These are phyloP conservation scores for Ashinkailepas kermadecensis DNA, from an alignment of 2,888 invertebrate genomes.

Conservation along the genomic window DNA sequence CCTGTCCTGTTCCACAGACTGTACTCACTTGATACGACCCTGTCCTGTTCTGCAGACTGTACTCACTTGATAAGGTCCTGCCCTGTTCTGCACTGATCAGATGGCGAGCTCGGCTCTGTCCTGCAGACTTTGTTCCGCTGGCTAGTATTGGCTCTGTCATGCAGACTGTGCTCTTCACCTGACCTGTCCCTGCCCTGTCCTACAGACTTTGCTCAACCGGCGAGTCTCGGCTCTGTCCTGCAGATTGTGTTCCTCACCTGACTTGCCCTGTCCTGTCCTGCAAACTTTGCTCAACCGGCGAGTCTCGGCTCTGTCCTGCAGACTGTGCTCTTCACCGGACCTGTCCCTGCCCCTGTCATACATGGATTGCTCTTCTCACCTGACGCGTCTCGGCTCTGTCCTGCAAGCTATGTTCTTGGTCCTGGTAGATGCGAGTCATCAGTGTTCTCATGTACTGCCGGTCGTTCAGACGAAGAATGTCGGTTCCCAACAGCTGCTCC, in stretches of 20 bases:
- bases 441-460: constrained; percentile 58
- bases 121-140: background rate
- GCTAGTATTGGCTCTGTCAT: background rate
- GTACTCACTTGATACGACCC: no score
- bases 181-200: background rate
- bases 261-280: background rate
- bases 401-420: constrained; percentile 56
- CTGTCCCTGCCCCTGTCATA: no score
- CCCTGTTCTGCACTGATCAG: no score
- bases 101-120: no score
- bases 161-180: background rate
- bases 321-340: no score
- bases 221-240: background rate
- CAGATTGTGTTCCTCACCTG: background rate
- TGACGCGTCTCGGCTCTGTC: constrained; percentile 58
- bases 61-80: no score
- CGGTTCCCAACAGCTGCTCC: constrained; percentile 62
- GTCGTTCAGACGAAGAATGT: constrained; percentile 59
- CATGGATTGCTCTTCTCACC: constrained; percentile 37
- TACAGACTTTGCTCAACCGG: background rate
- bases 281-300: background rate
- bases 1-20: no score
- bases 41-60: no score
- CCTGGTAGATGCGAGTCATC: constrained; percentile 55
- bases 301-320: no score